These are phyloP conservation scores for Chymomyza costata DNA, from an alignment of 1,140 invertebrate genomes.

Conservation along the genomic window DNA sequence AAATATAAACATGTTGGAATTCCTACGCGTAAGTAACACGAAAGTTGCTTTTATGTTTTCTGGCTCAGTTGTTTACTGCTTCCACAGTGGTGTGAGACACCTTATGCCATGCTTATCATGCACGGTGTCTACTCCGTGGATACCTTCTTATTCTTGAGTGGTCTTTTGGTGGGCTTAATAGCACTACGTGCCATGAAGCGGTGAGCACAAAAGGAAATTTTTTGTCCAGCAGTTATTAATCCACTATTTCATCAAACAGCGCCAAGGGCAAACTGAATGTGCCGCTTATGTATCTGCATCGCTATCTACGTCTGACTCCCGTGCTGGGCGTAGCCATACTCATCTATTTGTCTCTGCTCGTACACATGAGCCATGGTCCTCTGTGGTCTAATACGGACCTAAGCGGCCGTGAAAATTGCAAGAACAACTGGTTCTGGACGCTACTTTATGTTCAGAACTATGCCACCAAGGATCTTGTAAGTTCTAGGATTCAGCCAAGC, in stretches of 20 bases:
- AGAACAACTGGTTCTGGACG: conserved; percentile 47
- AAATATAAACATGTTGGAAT: conserved; percentile 47
- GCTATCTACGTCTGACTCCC: conserved; percentile 54
- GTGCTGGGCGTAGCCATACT: conserved; percentile 32
- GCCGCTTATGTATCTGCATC: conserved; percentile 57
- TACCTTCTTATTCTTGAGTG: conserved; percentile 82
- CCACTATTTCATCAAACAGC: conserved; percentile 25
- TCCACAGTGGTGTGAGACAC: conserved; percentile 64
- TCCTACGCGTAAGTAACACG: conserved; percentile 17
- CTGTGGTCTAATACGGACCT: conserved; percentile 9
- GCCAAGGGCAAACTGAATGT: conserved; percentile 52
- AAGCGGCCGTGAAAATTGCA: not conserved
- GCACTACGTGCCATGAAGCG: conserved; percentile 81
- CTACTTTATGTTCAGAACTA: conserved; percentile 55
- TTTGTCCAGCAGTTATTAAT: conserved; percentile 53
- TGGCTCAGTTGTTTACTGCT: no score
- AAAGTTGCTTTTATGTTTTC: no score
- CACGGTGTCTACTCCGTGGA: conserved; percentile 81
- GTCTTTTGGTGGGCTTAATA: conserved; percentile 80
- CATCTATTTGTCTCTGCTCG: conserved; percentile 5
- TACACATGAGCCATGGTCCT: conserved; percentile 30
- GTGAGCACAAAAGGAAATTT: conserved; percentile 60
- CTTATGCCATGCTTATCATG: conserved; percentile 77
- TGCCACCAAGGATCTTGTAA: conserved; percentile 33
- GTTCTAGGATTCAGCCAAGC: not conserved